These are phyloP conservation scores for Muricea muricata DNA, from an alignment of 92 coral and sea anemone genomes.

Conservation along the genomic window DNA sequence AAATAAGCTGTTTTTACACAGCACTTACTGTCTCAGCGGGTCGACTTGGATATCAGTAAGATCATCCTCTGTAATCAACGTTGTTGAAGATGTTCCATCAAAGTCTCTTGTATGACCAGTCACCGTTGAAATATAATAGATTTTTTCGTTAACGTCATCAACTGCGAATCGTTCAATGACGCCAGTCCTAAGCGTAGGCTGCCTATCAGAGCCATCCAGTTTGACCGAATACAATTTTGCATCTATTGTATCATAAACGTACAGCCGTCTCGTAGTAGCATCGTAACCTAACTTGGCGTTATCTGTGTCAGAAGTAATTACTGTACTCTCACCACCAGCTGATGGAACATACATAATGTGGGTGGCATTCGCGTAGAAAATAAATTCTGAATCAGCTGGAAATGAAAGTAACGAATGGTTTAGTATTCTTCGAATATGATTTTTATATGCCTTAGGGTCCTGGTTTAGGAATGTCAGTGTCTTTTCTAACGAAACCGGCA, in stretches of 20 bases:
- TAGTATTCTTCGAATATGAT: too few species aligned
- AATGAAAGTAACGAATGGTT: too few species aligned
- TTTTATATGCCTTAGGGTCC: too few species aligned
- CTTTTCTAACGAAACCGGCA: too few species aligned
- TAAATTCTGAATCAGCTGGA: not conserved
- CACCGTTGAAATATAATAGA: not conserved
- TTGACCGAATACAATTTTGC: not conserved
- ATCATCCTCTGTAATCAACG: not conserved
- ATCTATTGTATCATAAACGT: not conserved
- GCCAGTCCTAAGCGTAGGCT: not conserved
- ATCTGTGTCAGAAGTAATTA: not conserved
- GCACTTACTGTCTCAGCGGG: slow-evolving; percentile 17
- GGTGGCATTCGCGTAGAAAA: slow-evolving; percentile 33
- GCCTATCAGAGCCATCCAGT: slow-evolving; percentile 23
- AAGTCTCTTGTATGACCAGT: not conserved
- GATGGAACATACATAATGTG: slow-evolving; percentile 25
- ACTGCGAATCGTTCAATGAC: slow-evolving; percentile 18
- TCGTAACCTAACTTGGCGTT: slow-evolving; percentile 25
- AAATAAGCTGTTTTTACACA: too few species aligned
- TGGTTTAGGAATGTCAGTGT: too few species aligned
- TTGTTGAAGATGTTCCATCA: not conserved
- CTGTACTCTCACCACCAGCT: slow-evolving; percentile 25
- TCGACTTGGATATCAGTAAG: slow-evolving; percentile 35
- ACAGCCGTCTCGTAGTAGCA: slow-evolving; percentile 20
- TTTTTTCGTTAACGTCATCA: slow-evolving; percentile 22